Evolutionary conservation across 2,113 vertebrate genomes (phyloP), one percentile per base, ranked within the genome.

Genomic region (Leptodactylus fuscus): DNA sequence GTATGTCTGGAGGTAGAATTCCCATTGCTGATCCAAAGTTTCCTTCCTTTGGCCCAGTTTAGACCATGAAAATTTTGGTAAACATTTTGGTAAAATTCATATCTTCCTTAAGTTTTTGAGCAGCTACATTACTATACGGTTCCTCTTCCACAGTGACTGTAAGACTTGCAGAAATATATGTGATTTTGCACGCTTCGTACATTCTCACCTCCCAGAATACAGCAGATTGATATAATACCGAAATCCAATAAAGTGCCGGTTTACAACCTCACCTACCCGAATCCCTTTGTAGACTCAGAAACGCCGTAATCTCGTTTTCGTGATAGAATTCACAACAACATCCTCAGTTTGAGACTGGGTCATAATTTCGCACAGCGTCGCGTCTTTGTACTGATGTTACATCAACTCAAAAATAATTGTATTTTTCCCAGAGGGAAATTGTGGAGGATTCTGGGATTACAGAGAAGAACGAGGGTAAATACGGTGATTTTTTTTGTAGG

Each of bases 381-480:
- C 16, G 29, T 75, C 71, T 75, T 29, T 75, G 16, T 22, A n/a
- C 75, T 20, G 29, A 27, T 55, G 53, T 36, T 24, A 60, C 51
- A 44, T 58, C 77, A 62, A 58, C 77, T 60, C 12, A 60, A 79
- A 80, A 49, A 48, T 74, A 49, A 60, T 80, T 18, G 36, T 60
- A 1, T 80, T 62, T 80, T 62, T 41, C 18, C 34, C 51, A 4
- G 34, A 58, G 71, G 77, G 32, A 36, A 79, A 79, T 53, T 79
- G 51, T 4, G 76, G 34, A 58, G 29, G 51, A 80, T 80, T 53
- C 22, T 41, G 34, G 32, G 34, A 80, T 80, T 62, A 80, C 13
- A 62, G 77, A 79, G 51, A 16, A 18, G 32, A 58, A 36, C 16
- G 15, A 41, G 44, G 55, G 53, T 60, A 44, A 60, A 80, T 24